A percentile compares a stretch with the other conserved stretches of the same genome.
These are phyloP conservation scores for Aphaenogaster ashmeadi DNA, from an alignment of 1,140 invertebrate genomes.

Conservation along the genomic window DNA sequence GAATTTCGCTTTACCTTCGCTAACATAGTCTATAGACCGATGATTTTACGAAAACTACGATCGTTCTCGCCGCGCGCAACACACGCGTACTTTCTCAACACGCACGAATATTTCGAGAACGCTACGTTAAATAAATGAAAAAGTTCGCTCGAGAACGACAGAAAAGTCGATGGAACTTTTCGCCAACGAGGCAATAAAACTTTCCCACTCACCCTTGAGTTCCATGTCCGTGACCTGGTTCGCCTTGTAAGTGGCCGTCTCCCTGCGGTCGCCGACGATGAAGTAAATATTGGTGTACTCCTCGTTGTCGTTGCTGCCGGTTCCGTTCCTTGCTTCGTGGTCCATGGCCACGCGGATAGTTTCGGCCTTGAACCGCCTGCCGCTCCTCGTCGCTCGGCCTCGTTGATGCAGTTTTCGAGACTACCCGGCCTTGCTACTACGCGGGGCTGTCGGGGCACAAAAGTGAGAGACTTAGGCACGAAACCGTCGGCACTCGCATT, in stretches of 20 bases:
- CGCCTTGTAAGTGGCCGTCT: constrained; percentile 87
- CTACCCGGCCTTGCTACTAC: constrained; percentile 76
- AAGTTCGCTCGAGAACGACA: neutral
- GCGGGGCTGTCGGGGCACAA: constrained; percentile 62
- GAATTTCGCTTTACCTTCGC: neutral
- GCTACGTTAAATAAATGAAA: neutral
- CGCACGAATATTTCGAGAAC: neutral
- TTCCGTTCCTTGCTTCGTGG: constrained; percentile 84
- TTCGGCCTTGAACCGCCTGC: constrained; percentile 74
- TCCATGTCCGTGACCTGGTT: constrained; percentile 85
- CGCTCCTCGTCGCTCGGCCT: constrained; percentile 73
- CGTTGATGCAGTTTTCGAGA: constrained; percentile 62
- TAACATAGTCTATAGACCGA: neutral
- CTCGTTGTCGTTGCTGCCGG: constrained; percentile 78
- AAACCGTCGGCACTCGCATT: neutral
- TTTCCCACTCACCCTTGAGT: constrained; percentile 82
- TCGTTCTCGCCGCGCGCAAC: neutral
- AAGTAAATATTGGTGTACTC: constrained; percentile 86
- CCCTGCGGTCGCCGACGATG: constrained; percentile 87
- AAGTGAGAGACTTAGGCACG: constrained; percentile 19
- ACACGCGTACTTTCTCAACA: neutral
- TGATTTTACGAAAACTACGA: neutral
- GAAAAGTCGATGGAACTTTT: constrained; percentile 9
- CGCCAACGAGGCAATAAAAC: neutral
- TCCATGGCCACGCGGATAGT: constrained; percentile 84